Evolutionary conservation across 2,113 vertebrate genomes (phyloP), one percentile per base, ranked within the genome.

Genomic region (Willisornis vidua): DNA sequence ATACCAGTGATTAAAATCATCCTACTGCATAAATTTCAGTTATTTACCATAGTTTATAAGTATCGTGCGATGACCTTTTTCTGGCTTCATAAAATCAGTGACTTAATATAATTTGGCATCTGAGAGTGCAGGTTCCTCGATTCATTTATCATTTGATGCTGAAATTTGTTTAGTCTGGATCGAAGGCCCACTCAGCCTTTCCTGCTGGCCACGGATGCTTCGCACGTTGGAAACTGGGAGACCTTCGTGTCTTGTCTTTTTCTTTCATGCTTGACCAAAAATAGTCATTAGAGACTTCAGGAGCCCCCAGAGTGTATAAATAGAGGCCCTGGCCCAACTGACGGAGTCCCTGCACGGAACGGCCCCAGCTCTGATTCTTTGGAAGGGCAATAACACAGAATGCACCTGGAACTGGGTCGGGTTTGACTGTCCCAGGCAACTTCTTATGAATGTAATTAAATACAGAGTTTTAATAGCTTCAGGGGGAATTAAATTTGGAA

Each of bases 111-210:
- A 92, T 96, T 97, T 95, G 89, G 90, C 93, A 94, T 90, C 94
- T 73, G 73, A 88, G 94, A 95, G 78, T 62, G 73, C 85, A 52
- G 85, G 55, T 95, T 91, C 85, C 90, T 95, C 0, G 62, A 96
- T 94, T 96, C 81, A 92, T 96, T 93, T 93, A 86, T 96, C 95
- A 92, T 81, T 91, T 93, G 81, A 72, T 86, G 65, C 78, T 97
- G 96, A 95, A 96, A 96, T 81, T 94, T 97, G 92, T 97, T 97
- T 97, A 96, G 95, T 97, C 96, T 97, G 83, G 73, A 68, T 80
- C 26, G 78, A 91, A 95, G 79, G 31, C 72, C 87, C 73, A 9
- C 77, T 85, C 89, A 31, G 18, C 55, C 79, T 92, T 89, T 83
- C 83, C 87, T 89, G 48, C 62, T 22, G 35, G 61, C 62, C 45